A percentile compares a stretch with the other conserved stretches of the same genome.
phyloP scores from a whole-genome alignment of 2,113 vertebrate species.

The Nannospalax galili region DNA sequence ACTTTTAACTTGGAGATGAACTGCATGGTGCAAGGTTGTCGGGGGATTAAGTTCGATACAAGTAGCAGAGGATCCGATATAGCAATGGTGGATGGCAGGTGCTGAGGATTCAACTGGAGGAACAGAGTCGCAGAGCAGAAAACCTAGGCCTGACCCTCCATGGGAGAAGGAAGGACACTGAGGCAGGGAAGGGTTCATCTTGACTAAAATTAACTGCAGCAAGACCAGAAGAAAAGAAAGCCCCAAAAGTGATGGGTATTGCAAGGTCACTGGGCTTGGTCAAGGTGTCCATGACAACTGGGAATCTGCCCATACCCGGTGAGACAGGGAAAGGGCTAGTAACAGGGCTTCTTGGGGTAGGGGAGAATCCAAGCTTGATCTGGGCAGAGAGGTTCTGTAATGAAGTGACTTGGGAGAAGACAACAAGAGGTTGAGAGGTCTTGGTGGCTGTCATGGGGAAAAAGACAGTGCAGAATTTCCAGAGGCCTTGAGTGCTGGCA shows the following conservation, averaged over 20 bases:
- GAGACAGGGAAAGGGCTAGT: accelerated
- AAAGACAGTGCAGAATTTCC: accelerated
- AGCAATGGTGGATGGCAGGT: too few relatives aligned
- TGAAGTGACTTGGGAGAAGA: not conserved
- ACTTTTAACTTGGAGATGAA: not conserved
- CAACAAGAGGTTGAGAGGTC: not conserved
- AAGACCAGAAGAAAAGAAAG: not conserved
- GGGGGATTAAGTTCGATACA: not conserved
- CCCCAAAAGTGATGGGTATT: not conserved
- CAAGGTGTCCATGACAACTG: too few relatives aligned
- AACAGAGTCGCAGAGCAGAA: not conserved
- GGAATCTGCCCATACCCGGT: not conserved
- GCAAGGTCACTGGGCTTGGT: accelerated
- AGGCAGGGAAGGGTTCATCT: not conserved
- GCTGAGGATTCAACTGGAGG: not conserved
- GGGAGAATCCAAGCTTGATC: not conserved
- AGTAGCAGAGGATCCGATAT: not conserved
- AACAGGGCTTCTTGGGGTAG: not conserved
- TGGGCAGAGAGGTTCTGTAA: accelerated
- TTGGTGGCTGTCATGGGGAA: accelerated
- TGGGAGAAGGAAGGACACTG: not conserved
- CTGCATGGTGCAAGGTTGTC: not conserved
- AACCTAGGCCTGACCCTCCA: not conserved
- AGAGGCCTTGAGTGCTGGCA: not conserved
- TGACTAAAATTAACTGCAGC: not conserved